Evolutionary conservation across 2,113 vertebrate species (phyloP), one percentile per base, ranked within the genome.

Genomic region (Phalacrocorax aristotelis): DNA sequence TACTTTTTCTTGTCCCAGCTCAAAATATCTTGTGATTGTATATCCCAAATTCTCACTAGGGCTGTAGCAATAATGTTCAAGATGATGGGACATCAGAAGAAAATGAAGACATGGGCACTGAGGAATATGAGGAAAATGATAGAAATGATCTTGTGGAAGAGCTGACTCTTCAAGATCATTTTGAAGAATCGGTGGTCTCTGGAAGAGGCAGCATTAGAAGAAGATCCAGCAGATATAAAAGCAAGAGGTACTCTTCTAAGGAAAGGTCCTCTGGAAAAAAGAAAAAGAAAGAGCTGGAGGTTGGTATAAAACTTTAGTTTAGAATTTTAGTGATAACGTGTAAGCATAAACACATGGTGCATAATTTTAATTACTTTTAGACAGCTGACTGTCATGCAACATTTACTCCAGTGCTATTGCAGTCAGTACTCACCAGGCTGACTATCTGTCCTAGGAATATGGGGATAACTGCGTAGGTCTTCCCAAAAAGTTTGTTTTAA

Each of bases 221-320:
- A 84, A 85, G 69, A 80, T 97, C 96, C 10, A 95, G 90, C 54
- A 97, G 51, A 75, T 55, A 40, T 18, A 93, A 83, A 26, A 95
- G 71, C 32, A 95, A 74, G 64, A 95, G 11, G 14, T 30, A 21
- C 34, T 94, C 91, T 42, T 91, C 88, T 74, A 97, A 93, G 87
- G 96, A 95, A 36, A 95, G 68, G 51, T 94, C 42, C 9, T 64
- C 86, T 81, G 54, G 52, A 46, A 97, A 97, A 90, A 94, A 91
- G 19, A 84, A 96, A 79, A 68, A 89, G 65, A 75, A 57, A 46
- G 84, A 95, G 13, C 26, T 49, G 49, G 62, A 94, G 97, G 97
- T 98, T 94, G 38, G 93, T 96, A 49, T 91, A 82, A 68, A 83
- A 78, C 15, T 91, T 69, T 18, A 13, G 21, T 46, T 66, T 36